These are phyloP conservation scores for Cossypha caffra DNA, from an alignment of 2,797 vertebrate genomes.

Conservation along the genomic window DNA sequence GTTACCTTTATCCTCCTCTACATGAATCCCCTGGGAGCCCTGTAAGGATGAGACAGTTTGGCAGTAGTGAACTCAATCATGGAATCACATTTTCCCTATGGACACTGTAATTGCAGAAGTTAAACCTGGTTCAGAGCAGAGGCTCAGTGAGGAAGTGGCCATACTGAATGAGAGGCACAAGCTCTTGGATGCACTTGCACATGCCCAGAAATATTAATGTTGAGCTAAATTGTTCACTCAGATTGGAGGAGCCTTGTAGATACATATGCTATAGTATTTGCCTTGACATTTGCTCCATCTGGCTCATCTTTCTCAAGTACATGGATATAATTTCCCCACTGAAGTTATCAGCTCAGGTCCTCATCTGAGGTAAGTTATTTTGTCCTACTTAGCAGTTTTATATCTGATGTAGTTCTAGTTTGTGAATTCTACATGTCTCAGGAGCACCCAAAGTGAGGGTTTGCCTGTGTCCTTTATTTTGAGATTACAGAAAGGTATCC, in stretches of 20 bases:
- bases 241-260: neutral
- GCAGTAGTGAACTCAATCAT: neutral
- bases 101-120: neutral
- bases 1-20: neutral
- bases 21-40: neutral
- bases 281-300: constrained; percentile 16
- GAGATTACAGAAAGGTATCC: neutral
- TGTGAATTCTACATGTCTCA: neutral
- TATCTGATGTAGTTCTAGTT: neutral
- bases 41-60: neutral
- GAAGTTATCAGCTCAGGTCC: neutral
- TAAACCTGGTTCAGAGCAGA: neutral
- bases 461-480: neutral
- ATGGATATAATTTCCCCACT: neutral
- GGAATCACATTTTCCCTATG: neutral
- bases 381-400: neutral
- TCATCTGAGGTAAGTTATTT: neutral
- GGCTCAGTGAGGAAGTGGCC: neutral
- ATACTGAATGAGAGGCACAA: neutral
- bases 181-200: neutral
- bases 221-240: constrained; percentile 30
- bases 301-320: neutral
- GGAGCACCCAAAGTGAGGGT: neutral
- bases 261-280: constrained; percentile 16
- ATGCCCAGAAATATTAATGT: neutral